phyloP scores from a whole-genome alignment of 2,888 invertebrate genomes.

The Hypselothyrea guttata region DNA sequence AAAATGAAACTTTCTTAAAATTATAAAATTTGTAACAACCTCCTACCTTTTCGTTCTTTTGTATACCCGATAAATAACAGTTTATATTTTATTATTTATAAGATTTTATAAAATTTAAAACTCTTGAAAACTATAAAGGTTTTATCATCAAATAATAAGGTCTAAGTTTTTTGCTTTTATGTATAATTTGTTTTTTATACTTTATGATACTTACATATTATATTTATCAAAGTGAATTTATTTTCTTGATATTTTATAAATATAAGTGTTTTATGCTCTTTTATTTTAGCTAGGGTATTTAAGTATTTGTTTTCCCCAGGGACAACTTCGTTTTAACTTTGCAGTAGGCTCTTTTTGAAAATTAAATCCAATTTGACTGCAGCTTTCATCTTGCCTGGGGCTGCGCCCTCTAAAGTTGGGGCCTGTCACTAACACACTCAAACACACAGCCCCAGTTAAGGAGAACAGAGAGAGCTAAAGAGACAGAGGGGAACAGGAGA shows the following conservation, averaged over 20 bases:
- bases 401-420: constrained; percentile 22
- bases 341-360: constrained; percentile 40
- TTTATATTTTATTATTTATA: too few relatives aligned
- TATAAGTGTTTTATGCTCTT: constrained; percentile 7
- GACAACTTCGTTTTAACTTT: constrained; percentile 31
- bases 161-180: too few relatives aligned
- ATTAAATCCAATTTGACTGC: constrained; percentile 65
- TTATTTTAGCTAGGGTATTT: constrained; percentile 34
- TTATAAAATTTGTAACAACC: too few relatives aligned
- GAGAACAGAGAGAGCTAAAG: not conserved
- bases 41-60: too few relatives aligned
- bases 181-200: too few relatives aligned
- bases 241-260: too few relatives aligned
- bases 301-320: constrained; percentile 9
- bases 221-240: constrained; percentile 20
- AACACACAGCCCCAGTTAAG: not conserved
- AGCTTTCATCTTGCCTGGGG: constrained; percentile 45
- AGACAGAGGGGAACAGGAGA: not conserved
- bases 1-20: too few relatives aligned
- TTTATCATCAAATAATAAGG: too few relatives aligned
- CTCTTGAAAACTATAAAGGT: too few relatives aligned
- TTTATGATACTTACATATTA: not conserved
- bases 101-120: too few relatives aligned
- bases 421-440: constrained; percentile 34
- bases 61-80: too few relatives aligned